phyloP scores from a whole-genome alignment of 53 echinoderm and acorn worm genomes.

The Echinarachnius parma region DNA sequence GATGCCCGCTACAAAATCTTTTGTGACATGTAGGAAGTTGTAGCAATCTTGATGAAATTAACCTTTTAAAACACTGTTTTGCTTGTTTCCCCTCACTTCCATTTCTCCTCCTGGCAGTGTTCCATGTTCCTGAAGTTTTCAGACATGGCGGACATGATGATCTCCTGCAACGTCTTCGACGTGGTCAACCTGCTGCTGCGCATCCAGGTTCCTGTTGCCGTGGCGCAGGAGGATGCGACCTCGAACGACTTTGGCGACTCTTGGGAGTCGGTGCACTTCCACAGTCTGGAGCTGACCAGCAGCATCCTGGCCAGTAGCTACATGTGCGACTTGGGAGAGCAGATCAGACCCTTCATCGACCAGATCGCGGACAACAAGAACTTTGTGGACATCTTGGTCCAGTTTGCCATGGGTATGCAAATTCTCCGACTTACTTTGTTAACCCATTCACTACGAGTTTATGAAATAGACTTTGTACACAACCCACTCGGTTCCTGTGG shows the following conservation, averaged over 20 bases:
- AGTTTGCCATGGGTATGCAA: conserved; percentile 22
- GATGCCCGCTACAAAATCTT: too few species aligned
- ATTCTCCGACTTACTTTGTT: not conserved
- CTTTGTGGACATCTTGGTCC: conserved; percentile 9
- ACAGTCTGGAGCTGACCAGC: conserved; percentile 58
- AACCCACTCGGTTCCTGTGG: too few species aligned
- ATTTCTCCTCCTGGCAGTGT: conserved; percentile 7
- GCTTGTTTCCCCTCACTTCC: not conserved
- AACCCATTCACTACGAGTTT: too few species aligned
- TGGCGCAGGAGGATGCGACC: conserved; percentile 34
- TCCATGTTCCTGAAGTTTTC: conserved; percentile 41
- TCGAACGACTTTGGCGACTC: conserved; percentile 56
- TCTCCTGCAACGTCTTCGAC: conserved; percentile 60
- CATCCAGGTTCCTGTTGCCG: conserved; percentile 47
- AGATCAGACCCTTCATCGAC: conserved; percentile 15
- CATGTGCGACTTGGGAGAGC: conserved; percentile 1
- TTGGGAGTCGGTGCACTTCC: conserved; percentile 76
- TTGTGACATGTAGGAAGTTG: not conserved
- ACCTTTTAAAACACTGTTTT: not conserved
- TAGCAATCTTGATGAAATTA: not conserved
- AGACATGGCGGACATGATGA: conserved; percentile 43
- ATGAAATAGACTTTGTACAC: too few species aligned
- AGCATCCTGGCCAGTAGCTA: conserved; percentile 58
- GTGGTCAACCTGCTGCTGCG: conserved; percentile 52
- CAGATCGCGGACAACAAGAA: not conserved